Base-by-base conservation (phyloP, 2,113 vertebrate genomes). In the Amia ocellicauda region DNA sequence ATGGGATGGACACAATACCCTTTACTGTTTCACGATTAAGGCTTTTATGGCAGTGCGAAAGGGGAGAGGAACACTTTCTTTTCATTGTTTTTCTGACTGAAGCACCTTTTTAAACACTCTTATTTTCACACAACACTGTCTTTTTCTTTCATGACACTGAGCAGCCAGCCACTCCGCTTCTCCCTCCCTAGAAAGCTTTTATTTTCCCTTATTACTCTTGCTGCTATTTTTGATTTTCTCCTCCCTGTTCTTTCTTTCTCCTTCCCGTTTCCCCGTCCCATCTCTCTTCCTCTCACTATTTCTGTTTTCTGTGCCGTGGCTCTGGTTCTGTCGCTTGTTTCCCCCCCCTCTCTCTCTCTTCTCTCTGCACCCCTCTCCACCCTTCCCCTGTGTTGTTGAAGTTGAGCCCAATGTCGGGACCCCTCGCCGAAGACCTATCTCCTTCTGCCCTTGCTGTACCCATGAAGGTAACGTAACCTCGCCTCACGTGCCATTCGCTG, bases 361-460 rank as follows among this genome's bases (percentile, higher is more conserved):
- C 83, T 85, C 80, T 86, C 85, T 64, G 71, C 68, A 68, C 76
- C 52, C 63, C 52, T 67, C 66, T 71, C 64, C 68, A 54, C 67
- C 73, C 70, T 42, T 58, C 47, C 57, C 72, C 69, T 78, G 70
- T 85, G 72, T 84, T 82, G 76, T 88, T 83, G 91, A 98, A 98
- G 96, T 97, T 90, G 95, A 97, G 88, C 89, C 94, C 89, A 93
- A 90, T 95, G 94, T 86, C 88, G 87, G 91, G 93, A 94, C 91
- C 89, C 93, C 94, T 78, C 94, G 93, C 80, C 94, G 97, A 90
- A 93, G 95, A 96, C 89, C 94, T 79, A 90, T 98, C 89, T 96
- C 93, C 94, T 92, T 99, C 93, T 99, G 97, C 90, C 92, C 91
- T 88, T 99, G 97, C 96, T 98, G 95, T 92, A 90, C 92, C 90